phyloP scores from a whole-genome alignment of 2,797 vertebrate species.

The Peromyscus eremicus region DNA sequence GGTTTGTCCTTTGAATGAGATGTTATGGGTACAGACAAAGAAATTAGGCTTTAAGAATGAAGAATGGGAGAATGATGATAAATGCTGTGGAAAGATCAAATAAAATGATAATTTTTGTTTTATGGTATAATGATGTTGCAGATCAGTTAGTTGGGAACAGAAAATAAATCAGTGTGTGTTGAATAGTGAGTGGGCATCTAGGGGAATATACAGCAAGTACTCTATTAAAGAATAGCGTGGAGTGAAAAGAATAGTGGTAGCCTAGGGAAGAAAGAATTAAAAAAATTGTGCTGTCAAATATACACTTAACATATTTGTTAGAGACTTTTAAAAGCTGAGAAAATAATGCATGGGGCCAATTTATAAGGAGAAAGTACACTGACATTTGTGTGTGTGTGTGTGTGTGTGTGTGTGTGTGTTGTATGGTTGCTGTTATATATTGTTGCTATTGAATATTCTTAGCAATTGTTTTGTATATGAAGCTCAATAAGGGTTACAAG shows the following conservation, averaged over 20 bases:
- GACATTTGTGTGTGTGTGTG: background rate
- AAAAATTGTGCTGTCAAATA: background rate
- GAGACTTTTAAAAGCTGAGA: background rate
- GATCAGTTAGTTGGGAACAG: background rate
- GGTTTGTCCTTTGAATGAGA: background rate
- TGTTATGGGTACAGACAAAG: background rate
- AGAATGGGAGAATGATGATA: background rate
- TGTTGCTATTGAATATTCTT: constrained; percentile 5
- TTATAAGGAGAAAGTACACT: background rate
- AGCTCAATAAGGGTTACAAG: background rate
- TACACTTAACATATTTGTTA: background rate
- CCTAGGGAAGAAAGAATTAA: background rate
- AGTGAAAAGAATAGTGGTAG: background rate
- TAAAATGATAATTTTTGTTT: background rate
- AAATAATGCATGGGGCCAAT: background rate
- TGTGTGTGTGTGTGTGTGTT: background rate
- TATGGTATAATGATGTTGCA: background rate
- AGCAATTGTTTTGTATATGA: constrained; percentile 36
- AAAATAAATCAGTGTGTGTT: background rate
- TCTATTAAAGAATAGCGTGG: background rate
- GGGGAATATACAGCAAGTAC: background rate
- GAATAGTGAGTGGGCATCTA: background rate
- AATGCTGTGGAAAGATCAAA: background rate
- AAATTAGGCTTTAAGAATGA: background rate
- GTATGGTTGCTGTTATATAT: constrained; percentile 5